Conservation (phyloP, 2,797 vertebrate species). For the Coreius guichenoti region DNA sequence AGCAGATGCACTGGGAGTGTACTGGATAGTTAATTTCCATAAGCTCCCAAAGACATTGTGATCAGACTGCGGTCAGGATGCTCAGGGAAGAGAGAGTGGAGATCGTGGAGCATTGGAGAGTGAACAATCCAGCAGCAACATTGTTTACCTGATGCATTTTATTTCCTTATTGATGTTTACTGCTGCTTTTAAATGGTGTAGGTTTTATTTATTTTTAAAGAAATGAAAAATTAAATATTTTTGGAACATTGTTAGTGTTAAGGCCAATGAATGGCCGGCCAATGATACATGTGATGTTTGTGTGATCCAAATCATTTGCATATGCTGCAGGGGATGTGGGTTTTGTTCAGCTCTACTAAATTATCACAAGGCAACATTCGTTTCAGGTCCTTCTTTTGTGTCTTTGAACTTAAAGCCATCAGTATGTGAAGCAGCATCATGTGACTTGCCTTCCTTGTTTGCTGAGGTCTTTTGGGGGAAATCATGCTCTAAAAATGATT, state of each 20-base stretch:
- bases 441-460: constrained; percentile 3
- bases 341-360: constrained; percentile 1
- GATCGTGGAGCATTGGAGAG: constrained; percentile 33
- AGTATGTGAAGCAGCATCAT: not conserved
- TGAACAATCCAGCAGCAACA: constrained; percentile 20
- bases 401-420: not conserved
- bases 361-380: not conserved
- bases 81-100: constrained; percentile 59
- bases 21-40: constrained; percentile 45
- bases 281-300: constrained; percentile 4
- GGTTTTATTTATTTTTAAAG: constrained; percentile 60
- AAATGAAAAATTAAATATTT: constrained; percentile 26
- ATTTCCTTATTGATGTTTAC: constrained; percentile 23
- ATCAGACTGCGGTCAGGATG: constrained; percentile 65
- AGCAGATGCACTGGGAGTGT: constrained; percentile 37
- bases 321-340: constrained; percentile 24
- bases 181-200: constrained; percentile 48
- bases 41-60: constrained; percentile 52
- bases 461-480: not conserved
- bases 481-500: constrained; percentile 3
- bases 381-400: constrained; percentile 4
- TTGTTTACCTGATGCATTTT: constrained; percentile 35
- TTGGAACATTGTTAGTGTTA: constrained; percentile 34
- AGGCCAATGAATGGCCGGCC: not conserved
- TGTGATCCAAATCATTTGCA: constrained; percentile 32